Evolutionary conservation across 2,888 invertebrate genomes (phyloP).

Genomic region (Willowsia nigromaculata): DNA sequence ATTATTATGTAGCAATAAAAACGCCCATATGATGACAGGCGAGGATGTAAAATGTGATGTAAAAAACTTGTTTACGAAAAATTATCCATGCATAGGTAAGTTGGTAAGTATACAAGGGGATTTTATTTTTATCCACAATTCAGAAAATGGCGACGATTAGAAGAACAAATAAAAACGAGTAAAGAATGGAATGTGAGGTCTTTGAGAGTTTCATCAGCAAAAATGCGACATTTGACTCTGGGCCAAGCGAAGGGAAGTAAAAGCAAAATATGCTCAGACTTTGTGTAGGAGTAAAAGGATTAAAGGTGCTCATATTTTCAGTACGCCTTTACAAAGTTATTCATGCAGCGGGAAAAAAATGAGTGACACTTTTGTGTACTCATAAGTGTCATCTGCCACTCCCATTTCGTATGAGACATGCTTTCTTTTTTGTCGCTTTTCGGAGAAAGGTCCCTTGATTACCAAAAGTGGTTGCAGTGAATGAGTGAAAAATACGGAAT

Average conservation of each 20-base stretch:
- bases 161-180: not conserved
- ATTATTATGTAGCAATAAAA: not conserved
- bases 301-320: not conserved
- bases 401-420: not conserved
- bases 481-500: not conserved
- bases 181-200: no score
- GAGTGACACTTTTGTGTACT: not conserved
- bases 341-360: not conserved
- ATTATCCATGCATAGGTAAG: not conserved
- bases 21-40: not conserved
- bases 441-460: not conserved
- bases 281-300: not conserved
- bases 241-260: not conserved
- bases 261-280: not conserved
- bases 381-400: constrained; percentile 8
- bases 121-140: not conserved
- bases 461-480: not conserved
- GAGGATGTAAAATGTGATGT: not conserved
- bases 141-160: not conserved
- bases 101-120: not conserved
- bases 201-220: not conserved
- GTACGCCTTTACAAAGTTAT: no score
- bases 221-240: not conserved
- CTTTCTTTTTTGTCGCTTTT: not conserved
- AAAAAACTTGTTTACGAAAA: not conserved